These are phyloP conservation scores for Melanotaenia boesemani DNA, from an alignment of 2,797 vertebrate species.

Conservation along the genomic window DNA sequence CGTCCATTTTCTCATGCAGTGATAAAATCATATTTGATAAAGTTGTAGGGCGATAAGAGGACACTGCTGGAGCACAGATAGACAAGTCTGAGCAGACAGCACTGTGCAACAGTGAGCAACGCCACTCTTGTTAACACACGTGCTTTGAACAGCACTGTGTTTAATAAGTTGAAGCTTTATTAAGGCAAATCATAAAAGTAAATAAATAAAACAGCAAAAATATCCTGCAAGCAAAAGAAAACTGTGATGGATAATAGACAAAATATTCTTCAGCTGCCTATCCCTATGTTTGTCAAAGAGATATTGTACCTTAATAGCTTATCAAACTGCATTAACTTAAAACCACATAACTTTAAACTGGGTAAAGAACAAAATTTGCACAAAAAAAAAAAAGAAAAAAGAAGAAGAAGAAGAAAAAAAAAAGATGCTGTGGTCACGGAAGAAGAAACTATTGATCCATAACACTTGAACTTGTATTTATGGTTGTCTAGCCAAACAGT, in stretches of 20 bases:
- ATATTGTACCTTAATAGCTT: neutral
- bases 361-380: neutral
- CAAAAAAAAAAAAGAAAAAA: neutral
- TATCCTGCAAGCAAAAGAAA: neutral
- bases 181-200: neutral
- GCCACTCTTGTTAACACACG: neutral
- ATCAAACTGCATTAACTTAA: neutral
- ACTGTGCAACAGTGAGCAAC: neutral
- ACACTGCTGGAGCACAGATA: neutral
- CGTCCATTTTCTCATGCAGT: neutral
- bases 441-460: conserved; percentile 22
- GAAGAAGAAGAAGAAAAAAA: neutral
- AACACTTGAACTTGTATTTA: conserved; percentile 32
- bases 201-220: neutral
- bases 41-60: neutral
- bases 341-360: neutral
- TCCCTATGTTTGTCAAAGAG: neutral
- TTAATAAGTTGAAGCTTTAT: neutral
- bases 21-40: neutral
- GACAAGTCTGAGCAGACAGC: neutral
- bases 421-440: neutral
- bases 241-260: neutral
- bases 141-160: neutral
- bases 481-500: conserved; percentile 37
- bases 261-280: neutral